These are phyloP conservation scores for Drosophila robusta DNA, from an alignment of 2,888 invertebrate species.

Conservation along the genomic window DNA sequence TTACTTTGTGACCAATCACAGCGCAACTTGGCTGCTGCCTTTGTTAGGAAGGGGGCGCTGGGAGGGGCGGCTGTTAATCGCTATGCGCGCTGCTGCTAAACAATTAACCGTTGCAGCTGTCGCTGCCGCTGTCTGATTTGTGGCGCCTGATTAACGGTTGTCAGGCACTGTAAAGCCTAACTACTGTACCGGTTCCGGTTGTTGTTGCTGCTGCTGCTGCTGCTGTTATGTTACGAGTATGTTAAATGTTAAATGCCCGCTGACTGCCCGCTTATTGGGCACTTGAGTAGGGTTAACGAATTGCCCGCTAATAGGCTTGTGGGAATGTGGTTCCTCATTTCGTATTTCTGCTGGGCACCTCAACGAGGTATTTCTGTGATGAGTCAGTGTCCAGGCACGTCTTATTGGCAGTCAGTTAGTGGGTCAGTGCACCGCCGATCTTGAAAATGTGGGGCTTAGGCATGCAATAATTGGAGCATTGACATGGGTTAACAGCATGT, in stretches of 20 bases:
- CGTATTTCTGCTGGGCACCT: not conserved
- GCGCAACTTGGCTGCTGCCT: constrained; percentile 9
- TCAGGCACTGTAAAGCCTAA: constrained; percentile 51
- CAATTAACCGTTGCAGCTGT: constrained; percentile 40
- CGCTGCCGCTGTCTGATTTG: constrained; percentile 55
- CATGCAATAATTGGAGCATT: constrained; percentile 25
- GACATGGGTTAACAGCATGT: constrained; percentile 32
- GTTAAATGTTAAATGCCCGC: constrained; percentile 50
- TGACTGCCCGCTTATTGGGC: constrained; percentile 37
- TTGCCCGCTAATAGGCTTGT: constrained; percentile 52
- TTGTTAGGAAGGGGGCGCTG: not conserved
- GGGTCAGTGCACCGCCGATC: constrained; percentile 53
- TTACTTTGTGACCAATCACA: constrained; percentile 52
- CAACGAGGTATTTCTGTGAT: constrained; percentile 11
- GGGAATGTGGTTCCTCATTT: constrained; percentile 27
- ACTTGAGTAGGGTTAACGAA: constrained; percentile 66
- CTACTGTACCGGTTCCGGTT: constrained; percentile 32
- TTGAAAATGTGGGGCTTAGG: constrained; percentile 7
- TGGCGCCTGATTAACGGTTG: constrained; percentile 76
- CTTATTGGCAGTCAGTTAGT: constrained; percentile 33
- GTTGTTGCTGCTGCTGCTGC: not conserved
- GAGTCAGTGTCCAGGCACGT: constrained; percentile 30
- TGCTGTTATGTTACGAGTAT: constrained; percentile 42
- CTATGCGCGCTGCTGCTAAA: constrained; percentile 42
- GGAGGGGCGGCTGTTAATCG: constrained; percentile 26